These are phyloP conservation scores for Sternarchorhynchus goeldii DNA, from an alignment of 2,797 vertebrate species.

Conservation along the genomic window DNA sequence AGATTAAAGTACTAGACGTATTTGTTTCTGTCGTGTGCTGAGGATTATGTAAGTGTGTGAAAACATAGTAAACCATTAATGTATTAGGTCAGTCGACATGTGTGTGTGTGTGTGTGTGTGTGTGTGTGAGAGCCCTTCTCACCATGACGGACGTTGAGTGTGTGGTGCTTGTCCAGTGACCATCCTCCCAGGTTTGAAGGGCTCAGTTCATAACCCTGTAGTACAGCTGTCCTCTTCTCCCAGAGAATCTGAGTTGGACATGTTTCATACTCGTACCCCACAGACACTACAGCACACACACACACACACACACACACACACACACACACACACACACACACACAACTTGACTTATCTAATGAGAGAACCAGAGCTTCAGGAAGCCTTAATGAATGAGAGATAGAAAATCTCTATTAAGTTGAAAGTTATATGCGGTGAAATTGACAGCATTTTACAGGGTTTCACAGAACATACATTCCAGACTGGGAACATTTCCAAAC, in stretches of 20 bases:
- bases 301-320: slow-evolving; percentile 40
- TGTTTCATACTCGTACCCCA: slow-evolving; percentile 88
- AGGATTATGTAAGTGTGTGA: not conserved
- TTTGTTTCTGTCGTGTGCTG: not conserved
- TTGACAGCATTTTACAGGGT: slow-evolving; percentile 27
- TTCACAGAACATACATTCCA: slow-evolving; percentile 18
- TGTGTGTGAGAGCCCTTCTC: slow-evolving; percentile 45
- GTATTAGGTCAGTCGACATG: not conserved
- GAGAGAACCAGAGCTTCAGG: slow-evolving; percentile 44
- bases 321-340: slow-evolving; percentile 34
- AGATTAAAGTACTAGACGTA: slow-evolving; percentile 1
- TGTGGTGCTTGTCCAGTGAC: slow-evolving; percentile 88
- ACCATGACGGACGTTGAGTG: slow-evolving; percentile 86
- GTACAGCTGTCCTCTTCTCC: slow-evolving; percentile 85
- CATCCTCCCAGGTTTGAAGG: slow-evolving; percentile 87
- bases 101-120: not conserved
- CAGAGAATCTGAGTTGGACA: slow-evolving; percentile 85
- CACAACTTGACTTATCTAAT: slow-evolving; percentile 51
- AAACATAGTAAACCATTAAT: not conserved
- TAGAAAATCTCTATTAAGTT: slow-evolving; percentile 47
- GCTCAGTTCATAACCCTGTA: slow-evolving; percentile 87
- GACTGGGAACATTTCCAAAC: not conserved
- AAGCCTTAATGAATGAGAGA: slow-evolving; percentile 49
- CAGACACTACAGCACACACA: slow-evolving; percentile 75
- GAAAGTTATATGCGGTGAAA: slow-evolving; percentile 42